Evolutionary conservation across 2,113 vertebrate species (phyloP).

Genomic region (Syngnathus typhle): DNA sequence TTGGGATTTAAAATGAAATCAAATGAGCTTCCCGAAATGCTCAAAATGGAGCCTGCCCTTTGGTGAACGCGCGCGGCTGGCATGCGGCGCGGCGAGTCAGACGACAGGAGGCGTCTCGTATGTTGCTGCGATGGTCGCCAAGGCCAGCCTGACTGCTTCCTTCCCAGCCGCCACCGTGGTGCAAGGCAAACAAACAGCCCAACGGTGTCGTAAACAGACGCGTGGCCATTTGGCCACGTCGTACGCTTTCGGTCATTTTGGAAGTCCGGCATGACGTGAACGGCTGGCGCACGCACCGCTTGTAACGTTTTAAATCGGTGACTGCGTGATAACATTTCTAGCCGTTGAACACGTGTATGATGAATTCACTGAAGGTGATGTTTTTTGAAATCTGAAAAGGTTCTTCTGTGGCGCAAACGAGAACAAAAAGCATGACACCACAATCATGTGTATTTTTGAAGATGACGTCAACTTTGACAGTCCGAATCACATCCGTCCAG

Average conservation of each 20-base stretch:
- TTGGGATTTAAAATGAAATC: no score
- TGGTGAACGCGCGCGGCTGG: not conserved
- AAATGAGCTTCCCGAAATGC: not conserved
- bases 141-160: not conserved
- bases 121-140: not conserved
- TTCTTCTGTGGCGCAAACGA: no score
- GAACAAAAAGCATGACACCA: no score
- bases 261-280: no score
- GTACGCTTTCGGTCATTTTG: not conserved
- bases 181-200: not conserved
- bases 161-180: not conserved
- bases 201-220: not conserved
- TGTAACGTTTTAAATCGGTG: no score
- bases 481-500: not conserved
- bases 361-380: no score
- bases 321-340: no score
- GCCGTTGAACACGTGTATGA: no score
- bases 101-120: not conserved
- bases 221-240: not conserved
- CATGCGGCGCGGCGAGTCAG: not conserved
- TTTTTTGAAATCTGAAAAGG: no score
- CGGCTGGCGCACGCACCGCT: no score
- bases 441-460: no score
- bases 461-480: no score
- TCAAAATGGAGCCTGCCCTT: not conserved